Percentiles rank a stretch among this genome's conserved stretches.
phyloP scores from a whole-genome alignment of 1,140 invertebrate genomes.

The Brachionus koreanus region DNA sequence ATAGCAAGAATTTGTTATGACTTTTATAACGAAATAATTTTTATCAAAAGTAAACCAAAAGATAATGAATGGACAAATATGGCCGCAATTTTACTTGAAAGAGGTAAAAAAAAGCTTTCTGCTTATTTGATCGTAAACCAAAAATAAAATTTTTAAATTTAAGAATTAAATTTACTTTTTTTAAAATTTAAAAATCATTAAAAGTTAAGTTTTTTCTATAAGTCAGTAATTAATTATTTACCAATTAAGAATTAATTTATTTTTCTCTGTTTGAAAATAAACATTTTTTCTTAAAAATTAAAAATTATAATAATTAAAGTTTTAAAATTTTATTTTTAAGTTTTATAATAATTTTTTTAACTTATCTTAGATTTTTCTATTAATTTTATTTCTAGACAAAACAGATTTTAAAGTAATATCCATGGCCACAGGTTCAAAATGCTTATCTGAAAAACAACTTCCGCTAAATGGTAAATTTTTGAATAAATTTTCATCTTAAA shows the following conservation, averaged over 20 bases:
- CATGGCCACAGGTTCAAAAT: slow-evolving; percentile 83
- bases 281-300: no score
- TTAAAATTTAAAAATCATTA: no score
- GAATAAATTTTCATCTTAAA: background rate
- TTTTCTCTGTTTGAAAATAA: no score
- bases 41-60: slow-evolving; percentile 74
- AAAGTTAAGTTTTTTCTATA: no score
- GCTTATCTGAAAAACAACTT: slow-evolving; percentile 71
- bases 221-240: no score
- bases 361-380: no score
- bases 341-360: background rate
- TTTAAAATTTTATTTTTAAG: background rate
- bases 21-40: slow-evolving; percentile 65
- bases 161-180: no score
- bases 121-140: no score
- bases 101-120: no score
- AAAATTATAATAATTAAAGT: background rate
- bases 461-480: slow-evolving; percentile 60
- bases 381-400: slow-evolving; percentile 21
- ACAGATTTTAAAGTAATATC: slow-evolving; percentile 66
- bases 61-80: slow-evolving; percentile 76
- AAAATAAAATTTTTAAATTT: no score
- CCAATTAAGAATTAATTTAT: no score
- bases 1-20: slow-evolving; percentile 64
- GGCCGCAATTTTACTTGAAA: slow-evolving; percentile 66